phyloP scores from a whole-genome alignment of 2,888 invertebrate species.

The Tillus elongatus region DNA sequence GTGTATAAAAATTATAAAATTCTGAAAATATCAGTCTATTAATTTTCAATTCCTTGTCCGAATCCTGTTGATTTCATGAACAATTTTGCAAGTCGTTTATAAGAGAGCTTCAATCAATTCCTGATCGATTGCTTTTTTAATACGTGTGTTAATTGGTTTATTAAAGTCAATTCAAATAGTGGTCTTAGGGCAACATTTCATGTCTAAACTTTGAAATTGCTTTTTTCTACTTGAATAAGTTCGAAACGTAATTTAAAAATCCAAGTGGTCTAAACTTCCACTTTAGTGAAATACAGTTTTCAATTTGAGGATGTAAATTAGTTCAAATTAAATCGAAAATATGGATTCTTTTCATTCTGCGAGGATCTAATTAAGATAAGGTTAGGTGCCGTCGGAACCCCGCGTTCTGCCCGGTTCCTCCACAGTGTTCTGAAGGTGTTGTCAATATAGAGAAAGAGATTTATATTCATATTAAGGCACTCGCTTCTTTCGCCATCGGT shows the following conservation, averaged over 20 bases:
- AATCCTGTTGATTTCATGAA: too few species aligned
- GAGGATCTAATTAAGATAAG: conserved; percentile 43
- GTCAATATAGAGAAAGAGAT: neutral
- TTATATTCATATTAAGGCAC: neutral
- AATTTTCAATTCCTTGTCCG: too few species aligned
- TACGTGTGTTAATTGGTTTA: too few species aligned
- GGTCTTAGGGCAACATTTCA: too few species aligned
- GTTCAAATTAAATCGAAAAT: conserved; percentile 42
- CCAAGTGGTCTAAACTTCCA: conserved; percentile 1
- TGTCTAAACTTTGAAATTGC: conserved; percentile 3
- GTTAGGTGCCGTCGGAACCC: too few species aligned
- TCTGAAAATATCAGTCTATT: too few species aligned
- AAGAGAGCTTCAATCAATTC: too few species aligned
- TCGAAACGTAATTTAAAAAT: conserved; percentile 3
- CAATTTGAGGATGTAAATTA: conserved; percentile 42
- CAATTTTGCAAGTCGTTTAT: too few species aligned
- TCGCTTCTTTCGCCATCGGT: neutral
- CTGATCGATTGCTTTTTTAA: too few species aligned
- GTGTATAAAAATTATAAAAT: too few species aligned
- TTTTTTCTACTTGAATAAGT: conserved; percentile 1
- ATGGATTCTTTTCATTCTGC: conserved; percentile 41
- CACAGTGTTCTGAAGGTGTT: neutral
- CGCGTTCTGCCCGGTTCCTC: too few species aligned
- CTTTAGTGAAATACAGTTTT: conserved; percentile 30
- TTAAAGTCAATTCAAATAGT: too few species aligned